Conservation (phyloP, 2,888 invertebrate genomes). For the Scaptomyza reducta region DNA sequence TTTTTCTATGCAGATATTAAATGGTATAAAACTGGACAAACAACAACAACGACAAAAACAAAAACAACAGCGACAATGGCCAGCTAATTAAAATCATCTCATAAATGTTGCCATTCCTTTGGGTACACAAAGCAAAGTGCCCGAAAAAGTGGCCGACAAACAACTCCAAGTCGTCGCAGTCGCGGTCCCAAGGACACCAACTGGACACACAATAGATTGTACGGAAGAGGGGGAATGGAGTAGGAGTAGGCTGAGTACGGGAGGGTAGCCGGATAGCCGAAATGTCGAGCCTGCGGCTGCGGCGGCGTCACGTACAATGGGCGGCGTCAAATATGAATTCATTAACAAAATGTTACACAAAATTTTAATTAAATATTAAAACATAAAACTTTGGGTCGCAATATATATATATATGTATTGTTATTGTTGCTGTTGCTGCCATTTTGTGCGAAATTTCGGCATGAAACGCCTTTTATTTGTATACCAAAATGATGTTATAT, state of each 20-base stretch:
- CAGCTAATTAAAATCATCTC: constrained; percentile 76
- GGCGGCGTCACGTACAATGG: constrained; percentile 65
- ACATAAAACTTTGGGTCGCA: constrained; percentile 67
- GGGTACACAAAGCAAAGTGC: constrained; percentile 47
- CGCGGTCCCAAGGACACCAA: constrained; percentile 37
- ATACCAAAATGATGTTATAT: constrained; percentile 56
- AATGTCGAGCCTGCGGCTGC: constrained; percentile 49
- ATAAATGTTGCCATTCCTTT: constrained; percentile 72
- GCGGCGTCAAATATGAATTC: constrained; percentile 77
- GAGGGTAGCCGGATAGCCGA: constrained; percentile 23
- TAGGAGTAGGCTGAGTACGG: not conserved
- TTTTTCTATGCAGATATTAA: constrained; percentile 55
- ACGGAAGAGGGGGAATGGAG: not conserved
- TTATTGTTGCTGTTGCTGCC: constrained; percentile 9
- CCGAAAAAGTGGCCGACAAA: constrained; percentile 49
- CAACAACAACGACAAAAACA: constrained; percentile 2
- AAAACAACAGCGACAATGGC: constrained; percentile 25
- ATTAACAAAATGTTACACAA: constrained; percentile 78
- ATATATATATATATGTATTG: constrained; percentile 35
- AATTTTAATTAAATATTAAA: constrained; percentile 79
- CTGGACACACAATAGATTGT: constrained; percentile 4
- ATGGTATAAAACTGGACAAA: constrained; percentile 52
- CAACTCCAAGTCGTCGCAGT: constrained; percentile 38
- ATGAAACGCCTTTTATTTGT: constrained; percentile 19
- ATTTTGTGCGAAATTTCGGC: constrained; percentile 45